Evolutionary conservation across 2,888 invertebrate genomes (phyloP).

Genomic region (Trissolcus japonicus): DNA sequence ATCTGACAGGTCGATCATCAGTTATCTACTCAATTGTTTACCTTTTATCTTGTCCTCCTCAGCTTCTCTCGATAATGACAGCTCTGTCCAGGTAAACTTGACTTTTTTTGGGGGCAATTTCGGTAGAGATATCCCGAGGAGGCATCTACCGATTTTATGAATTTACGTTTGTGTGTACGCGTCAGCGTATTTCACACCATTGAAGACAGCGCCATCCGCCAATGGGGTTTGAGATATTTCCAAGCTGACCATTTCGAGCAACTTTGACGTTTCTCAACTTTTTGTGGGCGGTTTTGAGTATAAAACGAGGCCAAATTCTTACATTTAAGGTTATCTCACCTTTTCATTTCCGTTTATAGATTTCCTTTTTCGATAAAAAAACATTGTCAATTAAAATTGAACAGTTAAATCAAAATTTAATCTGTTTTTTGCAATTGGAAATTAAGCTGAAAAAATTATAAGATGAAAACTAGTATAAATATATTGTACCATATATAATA

Average conservation of each 20-base stretch:
- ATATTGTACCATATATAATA: not conserved
- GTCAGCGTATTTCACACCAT: slow-evolving; percentile 33
- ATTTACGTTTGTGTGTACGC: slow-evolving; percentile 22
- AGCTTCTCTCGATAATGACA: not conserved
- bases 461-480: no score
- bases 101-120: slow-evolving; percentile 9
- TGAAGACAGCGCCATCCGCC: slow-evolving; percentile 27
- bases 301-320: slow-evolving; percentile 25
- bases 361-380: not conserved
- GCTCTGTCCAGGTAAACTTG: not conserved
- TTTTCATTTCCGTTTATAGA: slow-evolving; percentile 1
- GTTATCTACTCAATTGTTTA: not conserved
- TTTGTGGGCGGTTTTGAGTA: slow-evolving; percentile 47
- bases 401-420: not conserved
- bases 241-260: slow-evolving; percentile 54
- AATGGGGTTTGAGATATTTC: slow-evolving; percentile 50
- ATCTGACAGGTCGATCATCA: not conserved
- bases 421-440: not conserved
- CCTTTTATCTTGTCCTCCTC: not conserved
- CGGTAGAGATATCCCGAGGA: not conserved
- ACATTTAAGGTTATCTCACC: slow-evolving; percentile 17
- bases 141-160: slow-evolving; percentile 23
- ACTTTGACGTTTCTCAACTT: slow-evolving; percentile 48
- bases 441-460: not conserved
- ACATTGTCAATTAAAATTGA: not conserved